Base-by-base conservation (phyloP, 2,888 invertebrate genomes). In the Thecocarcelia acutangulata region DNA sequence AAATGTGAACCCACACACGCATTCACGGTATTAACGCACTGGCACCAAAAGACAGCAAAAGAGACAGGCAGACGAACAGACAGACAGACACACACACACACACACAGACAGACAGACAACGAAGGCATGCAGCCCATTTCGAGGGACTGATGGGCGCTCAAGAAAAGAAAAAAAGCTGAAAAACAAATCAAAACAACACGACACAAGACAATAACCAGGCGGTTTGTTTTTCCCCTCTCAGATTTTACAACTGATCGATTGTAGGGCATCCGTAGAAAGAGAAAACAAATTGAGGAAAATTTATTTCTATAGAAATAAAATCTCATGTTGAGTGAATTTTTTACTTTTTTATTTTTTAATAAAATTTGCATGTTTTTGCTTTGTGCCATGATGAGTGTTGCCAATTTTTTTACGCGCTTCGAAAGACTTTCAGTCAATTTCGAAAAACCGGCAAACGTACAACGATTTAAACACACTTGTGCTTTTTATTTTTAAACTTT, bases 401-500 rank as follows among this genome's bases (percentile, higher is more conserved):
- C 85, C 85, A 85, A 86, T 84, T 85, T 84, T 79, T 83, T 69
- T 42, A 9, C 58, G 75, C 70, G 59, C 58, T 61, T 74, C 68
- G 37, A 59, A 63, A 80, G 46, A 48, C 15, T 15, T 79, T 82
- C 77, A 85, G 85, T 85, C 63, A 72, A 84, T 77, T 83, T 84
- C 77, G 84, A 84, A 83, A 83, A 82, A 78, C 82, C 82, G 82
- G 82, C 82, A 70, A 73, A 80, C 50, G 17, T 76, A 83, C 76
- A 80, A 33, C 83, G 66, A 80, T 50, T 61, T 61, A 24, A 63
- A 58, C 75, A 72, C 48, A 46, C 15, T 33, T 52, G 24, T 17
- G 15, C 15, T 11, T 74, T 56, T 74, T 74, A 8, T 61, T 28
- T 11, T 24, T 40, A 8, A 28, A 50, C 33, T 9, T 15, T 54